Base-by-base conservation (phyloP, 2,113 vertebrate genomes). In the Gobius niger region DNA sequence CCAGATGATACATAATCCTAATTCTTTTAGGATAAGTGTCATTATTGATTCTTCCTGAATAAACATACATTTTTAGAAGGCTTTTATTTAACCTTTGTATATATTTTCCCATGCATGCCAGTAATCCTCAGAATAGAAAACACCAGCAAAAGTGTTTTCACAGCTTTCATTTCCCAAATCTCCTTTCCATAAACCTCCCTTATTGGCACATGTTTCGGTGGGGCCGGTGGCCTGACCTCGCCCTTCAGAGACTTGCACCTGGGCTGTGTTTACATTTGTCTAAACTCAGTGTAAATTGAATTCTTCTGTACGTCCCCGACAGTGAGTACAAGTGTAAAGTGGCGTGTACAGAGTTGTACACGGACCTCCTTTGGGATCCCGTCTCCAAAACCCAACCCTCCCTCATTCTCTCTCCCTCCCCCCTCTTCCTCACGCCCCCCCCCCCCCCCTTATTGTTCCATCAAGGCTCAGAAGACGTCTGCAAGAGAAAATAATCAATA, bases 401-500 rank as follows among this genome's bases (percentile, higher is more conserved):
- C 9, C 1, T 18, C 52, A 34, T 54, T 18, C 18, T 54, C 52
- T 54, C 19, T 18, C 53, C 54, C 54, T 14, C 24, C 54, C 7
- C 24, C 24, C 44, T 10, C 44, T 46, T 10, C 44, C 24, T 24
- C 44, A 24, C 24, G 2, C 2, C 24, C 24, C 7, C 2, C 70
- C 67, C 56, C 75, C 83, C 73, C 80, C 81, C 80, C 73, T 83
- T 73, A 70, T 80, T 84, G 84, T 86, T 86, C 79, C 85, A 86
- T 82, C 85, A 85, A 81, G 80, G 75, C 79, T 77, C 76, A 42
- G 77, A 78, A 90, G 90, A 89, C 84, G 85, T 84, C 85, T 89
- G 85, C 77, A 51, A 65, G 78, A 82, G 72, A 80, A 91, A 90
- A 93, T 93, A 95, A 95, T 96, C 95, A 95, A 94, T 95, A 95